phyloP scores from a whole-genome alignment of 2,113 vertebrate genomes.

The Rhadina sibilatrix region DNA sequence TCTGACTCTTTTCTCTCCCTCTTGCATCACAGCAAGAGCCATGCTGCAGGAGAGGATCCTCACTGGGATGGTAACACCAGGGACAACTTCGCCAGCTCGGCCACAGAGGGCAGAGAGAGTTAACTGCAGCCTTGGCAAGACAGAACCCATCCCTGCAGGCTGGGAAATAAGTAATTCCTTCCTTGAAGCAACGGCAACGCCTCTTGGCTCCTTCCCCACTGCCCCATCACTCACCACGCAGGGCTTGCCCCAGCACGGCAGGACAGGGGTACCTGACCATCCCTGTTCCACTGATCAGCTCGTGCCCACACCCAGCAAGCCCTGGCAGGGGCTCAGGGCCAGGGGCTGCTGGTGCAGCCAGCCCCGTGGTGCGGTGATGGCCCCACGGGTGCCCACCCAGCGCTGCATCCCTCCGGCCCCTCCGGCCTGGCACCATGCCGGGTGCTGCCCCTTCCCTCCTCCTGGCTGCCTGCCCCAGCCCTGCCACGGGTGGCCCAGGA shows the following conservation, averaged over 20 bases:
- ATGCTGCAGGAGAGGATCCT: neutral
- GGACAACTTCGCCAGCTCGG: accelerated
- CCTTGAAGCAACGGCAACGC: neutral
- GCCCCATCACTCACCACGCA: neutral
- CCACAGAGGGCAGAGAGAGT: neutral
- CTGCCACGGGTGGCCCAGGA: accelerated
- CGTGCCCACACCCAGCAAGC: neutral
- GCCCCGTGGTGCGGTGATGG: neutral
- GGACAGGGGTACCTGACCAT: neutral
- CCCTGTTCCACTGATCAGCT: neutral
- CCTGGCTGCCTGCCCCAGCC: neutral
- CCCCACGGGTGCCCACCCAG: neutral
- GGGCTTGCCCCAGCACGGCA: neutral
- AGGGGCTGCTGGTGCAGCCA: neutral
- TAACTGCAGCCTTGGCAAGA: constrained; percentile 27
- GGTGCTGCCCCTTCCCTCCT: neutral
- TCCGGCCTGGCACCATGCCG: accelerated
- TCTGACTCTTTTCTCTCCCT: neutral
- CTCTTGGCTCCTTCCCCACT: constrained; percentile 28
- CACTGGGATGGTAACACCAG: accelerated
- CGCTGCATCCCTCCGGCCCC: neutral
- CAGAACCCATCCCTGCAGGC: neutral
- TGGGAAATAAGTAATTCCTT: constrained; percentile 53
- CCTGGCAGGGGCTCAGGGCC: neutral
- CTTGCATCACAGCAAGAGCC: neutral